Base-by-base conservation (phyloP, 1,140 invertebrate species). In the Agraylea sexmaculata region DNA sequence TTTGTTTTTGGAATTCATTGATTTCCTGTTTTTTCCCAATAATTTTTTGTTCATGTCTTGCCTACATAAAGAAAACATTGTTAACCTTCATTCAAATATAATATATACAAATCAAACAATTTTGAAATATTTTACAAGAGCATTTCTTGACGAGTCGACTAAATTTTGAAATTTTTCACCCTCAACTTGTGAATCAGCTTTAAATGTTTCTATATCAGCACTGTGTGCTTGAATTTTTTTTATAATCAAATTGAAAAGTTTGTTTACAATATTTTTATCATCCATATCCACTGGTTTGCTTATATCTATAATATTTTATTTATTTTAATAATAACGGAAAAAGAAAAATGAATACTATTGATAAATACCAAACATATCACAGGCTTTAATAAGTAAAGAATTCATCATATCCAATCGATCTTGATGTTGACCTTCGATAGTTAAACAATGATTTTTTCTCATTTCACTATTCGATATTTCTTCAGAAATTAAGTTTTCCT, bases 101-200 rank as follows among this genome's bases (percentile, higher is more conserved):
- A 7, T 25, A 7, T 6, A 25, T 25, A 25, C 23, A 25, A 25
- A 25, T 25, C 7, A 25, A 25, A 27, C 25, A 8, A n/a, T 32
- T 7, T 10, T 32, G 16, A 32, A 32, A 32, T 10, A 15, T 15
- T 6, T 47, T 51, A 66, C 64, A 34, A 60, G 49, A 5, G 61
- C 54, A 35, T 60, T 60, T 41, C 63, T 54, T 21, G 65, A 54
- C 6, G 49, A 50, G 53, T 74, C 67, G 8, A 75, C 58, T 35
- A 55, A 49, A 20, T 50, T 51, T 46, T 75, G 71, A 2, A 69
- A 36, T 39, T 64, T 50, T 13, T 62, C 66, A 40, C 71, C 68
- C 22, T 70, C 55, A 15, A 49, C 47, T 37, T 69, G 68, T 35
- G 66, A 58, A 19, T 56, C 32, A 0, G 47, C 18, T 39, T 66